phyloP scores from a whole-genome alignment of 2,113 vertebrate species.

The Cyanoderma ruficeps region DNA sequence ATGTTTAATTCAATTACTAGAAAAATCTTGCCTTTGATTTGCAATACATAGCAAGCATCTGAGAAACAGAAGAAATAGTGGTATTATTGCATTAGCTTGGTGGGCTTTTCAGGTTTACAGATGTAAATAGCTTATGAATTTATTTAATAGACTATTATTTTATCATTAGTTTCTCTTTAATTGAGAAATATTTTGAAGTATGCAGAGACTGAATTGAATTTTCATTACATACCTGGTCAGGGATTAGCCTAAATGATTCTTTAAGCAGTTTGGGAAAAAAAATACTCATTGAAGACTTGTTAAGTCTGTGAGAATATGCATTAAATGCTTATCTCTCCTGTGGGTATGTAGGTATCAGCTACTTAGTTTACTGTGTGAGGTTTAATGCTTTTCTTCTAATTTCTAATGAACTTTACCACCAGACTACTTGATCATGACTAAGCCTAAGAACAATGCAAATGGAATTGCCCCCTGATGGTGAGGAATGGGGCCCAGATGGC shows the following conservation, averaged over 20 bases:
- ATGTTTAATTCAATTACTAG: not conserved
- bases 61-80: constrained; percentile 43
- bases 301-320: constrained; percentile 68
- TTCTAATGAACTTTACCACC: constrained; percentile 96
- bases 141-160: constrained; percentile 39
- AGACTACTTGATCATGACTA: constrained; percentile 96
- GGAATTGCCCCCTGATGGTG: constrained; percentile 97
- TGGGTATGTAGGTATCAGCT: constrained; percentile 73
- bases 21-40: constrained; percentile 53
- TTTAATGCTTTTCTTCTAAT: constrained; percentile 82
- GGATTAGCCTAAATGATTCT: constrained; percentile 63
- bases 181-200: constrained; percentile 63
- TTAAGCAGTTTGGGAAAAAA: constrained; percentile 43
- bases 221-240: constrained; percentile 65
- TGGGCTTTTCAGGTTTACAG: constrained; percentile 54
- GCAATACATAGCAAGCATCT: constrained; percentile 24
- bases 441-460: constrained; percentile 98
- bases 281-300: constrained; percentile 61
- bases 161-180: constrained; percentile 48
- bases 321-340: constrained; percentile 65
- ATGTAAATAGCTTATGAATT: constrained; percentile 35
- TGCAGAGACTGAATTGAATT: constrained; percentile 56
- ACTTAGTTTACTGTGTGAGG: constrained; percentile 78
- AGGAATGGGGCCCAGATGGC: constrained; percentile 99
- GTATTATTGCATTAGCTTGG: constrained; percentile 57